phyloP scores from a whole-genome alignment of 2,888 invertebrate species.

The Copidosoma aretas region DNA sequence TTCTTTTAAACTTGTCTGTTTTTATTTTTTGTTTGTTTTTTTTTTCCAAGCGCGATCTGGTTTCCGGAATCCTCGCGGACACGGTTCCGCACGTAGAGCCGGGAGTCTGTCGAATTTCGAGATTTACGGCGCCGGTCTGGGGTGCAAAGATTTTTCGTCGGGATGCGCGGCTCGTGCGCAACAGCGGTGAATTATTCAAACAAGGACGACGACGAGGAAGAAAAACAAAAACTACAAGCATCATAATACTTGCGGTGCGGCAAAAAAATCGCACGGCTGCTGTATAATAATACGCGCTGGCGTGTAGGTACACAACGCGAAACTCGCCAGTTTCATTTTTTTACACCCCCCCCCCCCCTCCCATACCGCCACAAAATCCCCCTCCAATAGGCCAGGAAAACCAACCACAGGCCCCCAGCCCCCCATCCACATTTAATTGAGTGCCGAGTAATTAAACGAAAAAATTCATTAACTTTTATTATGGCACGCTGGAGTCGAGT shows the following conservation, averaged over 20 bases:
- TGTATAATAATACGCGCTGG: not conserved
- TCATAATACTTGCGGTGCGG: not conserved
- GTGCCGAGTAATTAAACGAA: slow-evolving; percentile 1
- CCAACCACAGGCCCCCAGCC: too few relatives aligned
- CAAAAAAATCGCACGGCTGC: not conserved
- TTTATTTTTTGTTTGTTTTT: slow-evolving; percentile 9
- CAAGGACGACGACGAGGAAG: too few relatives aligned
- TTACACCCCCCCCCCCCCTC: not conserved
- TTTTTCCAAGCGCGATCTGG: not conserved
- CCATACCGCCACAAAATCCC: not conserved
- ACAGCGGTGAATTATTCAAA: too few relatives aligned
- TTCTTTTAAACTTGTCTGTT: not conserved
- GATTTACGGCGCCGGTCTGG: not conserved
- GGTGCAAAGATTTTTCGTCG: not conserved
- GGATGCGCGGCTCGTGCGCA: too few relatives aligned
- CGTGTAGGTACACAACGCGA: not conserved
- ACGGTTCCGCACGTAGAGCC: not conserved
- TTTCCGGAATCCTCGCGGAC: not conserved
- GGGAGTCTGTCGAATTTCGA: not conserved
- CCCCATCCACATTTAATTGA: slow-evolving; percentile 15
- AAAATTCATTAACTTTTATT: slow-evolving; percentile 19
- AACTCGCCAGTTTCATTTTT: not conserved
- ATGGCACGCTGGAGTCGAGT: not conserved
- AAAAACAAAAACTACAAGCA: not conserved
- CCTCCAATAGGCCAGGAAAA: not conserved